Conservation (phyloP, 1,140 invertebrate genomes). For the Ceratoteleas bidentatus region DNA sequence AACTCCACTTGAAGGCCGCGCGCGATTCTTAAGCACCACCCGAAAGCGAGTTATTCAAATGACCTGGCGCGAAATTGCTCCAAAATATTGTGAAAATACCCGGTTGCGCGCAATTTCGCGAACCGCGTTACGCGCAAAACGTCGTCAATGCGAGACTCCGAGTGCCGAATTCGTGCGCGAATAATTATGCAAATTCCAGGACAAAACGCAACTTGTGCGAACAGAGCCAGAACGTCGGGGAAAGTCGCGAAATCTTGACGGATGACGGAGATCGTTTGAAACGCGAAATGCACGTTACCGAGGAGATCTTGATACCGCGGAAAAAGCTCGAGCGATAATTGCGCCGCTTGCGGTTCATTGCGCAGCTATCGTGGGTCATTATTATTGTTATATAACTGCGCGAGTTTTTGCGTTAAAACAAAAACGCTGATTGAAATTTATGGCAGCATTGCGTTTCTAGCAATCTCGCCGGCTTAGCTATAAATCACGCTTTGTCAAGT, state of each 20-base stretch:
- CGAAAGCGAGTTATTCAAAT: background rate
- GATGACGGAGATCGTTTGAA: too few relatives aligned
- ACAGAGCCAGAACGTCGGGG: background rate
- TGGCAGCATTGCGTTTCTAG: slow-evolving; percentile 27
- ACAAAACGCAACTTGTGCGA: background rate
- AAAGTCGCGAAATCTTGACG: background rate
- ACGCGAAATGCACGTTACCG: too few relatives aligned
- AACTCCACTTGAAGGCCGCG: too few relatives aligned
- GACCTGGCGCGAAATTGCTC: background rate
- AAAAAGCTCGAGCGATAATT: slow-evolving; percentile 3
- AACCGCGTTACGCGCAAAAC: slow-evolving; percentile 8
- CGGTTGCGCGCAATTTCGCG: background rate
- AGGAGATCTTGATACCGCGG: too few relatives aligned
- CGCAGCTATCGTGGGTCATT: too few relatives aligned
- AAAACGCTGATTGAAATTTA: slow-evolving; percentile 52
- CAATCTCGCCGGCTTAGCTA: slow-evolving; percentile 26
- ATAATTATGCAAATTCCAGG: slow-evolving; percentile 32
- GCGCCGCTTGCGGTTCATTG: background rate
- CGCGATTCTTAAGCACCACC: background rate
- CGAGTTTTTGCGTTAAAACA: slow-evolving; percentile 25
- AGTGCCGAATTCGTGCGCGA: slow-evolving; percentile 8
- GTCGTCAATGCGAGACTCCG: slow-evolving; percentile 30
- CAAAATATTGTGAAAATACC: slow-evolving; percentile 2
- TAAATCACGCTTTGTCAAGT: slow-evolving; percentile 56
- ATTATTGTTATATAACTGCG: background rate